Percentiles rank a stretch among this genome's conserved stretches.
These are phyloP conservation scores for Synanthedon vespiformis DNA, from an alignment of 2,888 invertebrate genomes.

Conservation along the genomic window DNA sequence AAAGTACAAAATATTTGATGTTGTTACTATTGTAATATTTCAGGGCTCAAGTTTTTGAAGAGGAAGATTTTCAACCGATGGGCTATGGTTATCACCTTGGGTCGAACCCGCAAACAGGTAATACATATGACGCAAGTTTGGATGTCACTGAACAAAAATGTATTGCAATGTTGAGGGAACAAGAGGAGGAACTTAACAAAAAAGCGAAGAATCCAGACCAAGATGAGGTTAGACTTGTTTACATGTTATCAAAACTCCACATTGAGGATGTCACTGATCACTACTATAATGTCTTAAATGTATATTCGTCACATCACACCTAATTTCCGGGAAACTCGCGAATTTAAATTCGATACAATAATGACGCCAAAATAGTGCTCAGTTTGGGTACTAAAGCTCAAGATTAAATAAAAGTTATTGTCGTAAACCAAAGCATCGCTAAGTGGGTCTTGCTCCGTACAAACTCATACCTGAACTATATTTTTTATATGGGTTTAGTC, in stretches of 20 bases:
- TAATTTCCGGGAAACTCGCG: too few species aligned
- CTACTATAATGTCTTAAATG: too few species aligned
- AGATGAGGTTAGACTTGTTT: constrained; percentile 44
- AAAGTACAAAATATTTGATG: not conserved
- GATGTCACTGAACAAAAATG: constrained; percentile 87
- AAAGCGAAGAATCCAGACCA: constrained; percentile 71
- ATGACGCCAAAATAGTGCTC: too few species aligned
- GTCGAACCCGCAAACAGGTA: constrained; percentile 53
- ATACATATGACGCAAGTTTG: constrained; percentile 63
- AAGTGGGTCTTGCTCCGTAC: too few species aligned
- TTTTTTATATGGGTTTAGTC: too few species aligned
- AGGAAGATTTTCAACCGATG: constrained; percentile 96
- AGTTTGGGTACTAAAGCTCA: too few species aligned
- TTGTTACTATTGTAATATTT: not conserved
- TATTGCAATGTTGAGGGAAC: constrained; percentile 85
- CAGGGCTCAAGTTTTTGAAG: constrained; percentile 89
- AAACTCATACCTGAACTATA: too few species aligned
- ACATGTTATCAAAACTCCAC: not conserved
- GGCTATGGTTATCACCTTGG: constrained; percentile 89
- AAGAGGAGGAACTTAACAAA: constrained; percentile 89
- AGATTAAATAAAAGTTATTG: too few species aligned
- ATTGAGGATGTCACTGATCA: not conserved
- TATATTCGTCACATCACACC: too few species aligned
- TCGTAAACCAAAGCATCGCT: too few species aligned
- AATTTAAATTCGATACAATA: too few species aligned